Evolutionary conservation across 2,888 invertebrate species (phyloP).

Genomic region (Xylota sylvarum): DNA sequence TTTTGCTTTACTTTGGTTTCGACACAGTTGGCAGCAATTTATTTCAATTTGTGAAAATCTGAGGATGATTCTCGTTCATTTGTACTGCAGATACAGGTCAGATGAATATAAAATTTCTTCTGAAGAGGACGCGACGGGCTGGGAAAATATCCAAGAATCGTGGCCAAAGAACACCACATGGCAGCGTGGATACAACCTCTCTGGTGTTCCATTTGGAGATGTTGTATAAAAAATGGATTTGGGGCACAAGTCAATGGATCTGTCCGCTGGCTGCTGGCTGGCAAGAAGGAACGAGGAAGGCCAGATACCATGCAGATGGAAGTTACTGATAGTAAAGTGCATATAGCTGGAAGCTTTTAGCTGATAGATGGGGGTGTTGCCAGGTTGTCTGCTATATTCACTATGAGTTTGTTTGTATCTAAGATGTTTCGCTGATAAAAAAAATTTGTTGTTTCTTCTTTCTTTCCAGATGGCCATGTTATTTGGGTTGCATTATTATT

Average conservation of each 20-base stretch:
- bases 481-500: conserved; percentile 18
- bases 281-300: background rate
- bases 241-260: conserved; percentile 62
- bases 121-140: conserved; percentile 2
- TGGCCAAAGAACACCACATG: conserved; percentile 49
- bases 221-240: conserved; percentile 52
- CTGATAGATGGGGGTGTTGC: conserved; percentile 75
- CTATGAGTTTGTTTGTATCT: conserved; percentile 58
- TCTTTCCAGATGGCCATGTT: conserved; percentile 40
- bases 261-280: background rate
- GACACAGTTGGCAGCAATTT: conserved; percentile 77
- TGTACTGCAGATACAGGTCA: conserved; percentile 66
- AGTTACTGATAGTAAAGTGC: conserved; percentile 69
- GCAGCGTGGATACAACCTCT: conserved; percentile 12
- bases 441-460: conserved; percentile 35
- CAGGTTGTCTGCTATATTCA: conserved; percentile 57
- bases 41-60: conserved; percentile 76
- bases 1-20: conserved; percentile 43
- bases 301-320: conserved; percentile 57
- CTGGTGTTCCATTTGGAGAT: conserved; percentile 47
- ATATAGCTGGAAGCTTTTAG: conserved; percentile 72
- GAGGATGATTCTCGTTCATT: conserved; percentile 64
- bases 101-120: conserved; percentile 11
- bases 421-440: conserved; percentile 65
- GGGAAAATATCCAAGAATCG: conserved; percentile 39